These are phyloP conservation scores for Anthoscopus minutus DNA, from an alignment of 2,113 vertebrate species.

Conservation along the genomic window DNA sequence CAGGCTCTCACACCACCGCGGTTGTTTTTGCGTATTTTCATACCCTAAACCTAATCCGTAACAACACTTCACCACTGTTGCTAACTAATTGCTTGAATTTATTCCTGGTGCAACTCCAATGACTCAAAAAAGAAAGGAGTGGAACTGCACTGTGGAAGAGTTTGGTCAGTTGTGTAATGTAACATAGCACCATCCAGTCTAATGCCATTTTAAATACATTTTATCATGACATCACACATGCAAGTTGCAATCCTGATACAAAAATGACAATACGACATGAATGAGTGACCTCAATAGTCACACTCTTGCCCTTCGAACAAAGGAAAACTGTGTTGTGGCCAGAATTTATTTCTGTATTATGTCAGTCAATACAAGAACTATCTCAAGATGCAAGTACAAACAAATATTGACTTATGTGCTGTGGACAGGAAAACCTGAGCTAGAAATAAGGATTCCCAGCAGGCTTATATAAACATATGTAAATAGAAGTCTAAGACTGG, in stretches of 20 bases:
- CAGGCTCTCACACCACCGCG: not conserved
- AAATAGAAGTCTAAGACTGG: conserved; percentile 25
- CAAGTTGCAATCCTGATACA: conserved; percentile 47
- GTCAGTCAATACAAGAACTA: conserved; percentile 43
- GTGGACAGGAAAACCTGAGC: conserved; percentile 46
- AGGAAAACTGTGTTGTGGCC: conserved; percentile 1
- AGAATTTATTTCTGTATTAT: conserved; percentile 31
- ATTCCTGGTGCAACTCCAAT: not conserved
- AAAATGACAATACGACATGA: not conserved
- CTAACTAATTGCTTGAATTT: conserved; percentile 1
- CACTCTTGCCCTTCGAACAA: not conserved
- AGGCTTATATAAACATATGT: conserved; percentile 26
- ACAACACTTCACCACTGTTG: not conserved
- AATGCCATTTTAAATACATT: conserved; percentile 46
- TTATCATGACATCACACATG: conserved; percentile 53
- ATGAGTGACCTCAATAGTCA: conserved; percentile 10
- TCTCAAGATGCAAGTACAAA: conserved; percentile 61
- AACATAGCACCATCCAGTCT: conserved; percentile 35
- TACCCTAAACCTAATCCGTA: not conserved
- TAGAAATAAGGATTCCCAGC: conserved; percentile 50
- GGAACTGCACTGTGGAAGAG: conserved; percentile 1
- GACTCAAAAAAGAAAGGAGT: not conserved
- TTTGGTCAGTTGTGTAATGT: not conserved
- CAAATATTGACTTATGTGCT: conserved; percentile 59
- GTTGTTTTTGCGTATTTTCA: conserved; percentile 1